These are phyloP conservation scores for Carassius auratus DNA, from an alignment of 2,113 vertebrate genomes.

Conservation along the genomic window DNA sequence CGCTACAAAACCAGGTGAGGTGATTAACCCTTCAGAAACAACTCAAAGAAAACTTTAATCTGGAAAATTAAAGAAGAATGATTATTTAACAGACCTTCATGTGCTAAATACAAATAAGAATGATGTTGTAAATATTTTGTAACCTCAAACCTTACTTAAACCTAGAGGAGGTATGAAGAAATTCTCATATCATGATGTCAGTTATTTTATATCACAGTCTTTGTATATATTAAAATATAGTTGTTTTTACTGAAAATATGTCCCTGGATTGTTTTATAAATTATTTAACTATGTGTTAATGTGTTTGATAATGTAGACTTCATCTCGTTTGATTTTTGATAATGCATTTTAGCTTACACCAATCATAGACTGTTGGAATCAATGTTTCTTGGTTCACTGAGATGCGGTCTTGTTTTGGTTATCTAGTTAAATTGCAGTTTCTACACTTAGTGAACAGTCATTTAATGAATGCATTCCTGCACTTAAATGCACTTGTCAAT, in stretches of 20 bases:
- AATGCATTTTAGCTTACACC: not conserved
- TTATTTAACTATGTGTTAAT: not conserved
- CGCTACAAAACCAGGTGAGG: slow-evolving; percentile 26
- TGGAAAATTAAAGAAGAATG: not conserved
- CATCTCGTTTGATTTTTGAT: not conserved
- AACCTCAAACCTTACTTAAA: not conserved
- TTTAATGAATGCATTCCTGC: not conserved
- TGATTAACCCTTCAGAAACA: slow-evolving; percentile 5
- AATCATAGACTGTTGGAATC: not conserved
- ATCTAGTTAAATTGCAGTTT: not conserved
- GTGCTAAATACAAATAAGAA: no score
- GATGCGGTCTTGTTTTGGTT: not conserved
- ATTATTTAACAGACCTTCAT: not conserved
- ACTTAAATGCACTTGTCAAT: not conserved
- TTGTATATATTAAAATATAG: no score
- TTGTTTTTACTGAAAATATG: no score
- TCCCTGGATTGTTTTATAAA: no score
- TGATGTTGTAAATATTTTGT: no score
- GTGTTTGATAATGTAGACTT: not conserved
- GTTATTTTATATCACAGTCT: no score
- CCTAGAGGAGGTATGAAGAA: not conserved
- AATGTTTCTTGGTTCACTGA: not conserved
- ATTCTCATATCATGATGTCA: not conserved
- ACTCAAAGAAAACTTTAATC: not conserved
- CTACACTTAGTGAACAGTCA: not conserved